phyloP scores from a whole-genome alignment of 2,797 vertebrate species.

The Podarcis siculus region DNA sequence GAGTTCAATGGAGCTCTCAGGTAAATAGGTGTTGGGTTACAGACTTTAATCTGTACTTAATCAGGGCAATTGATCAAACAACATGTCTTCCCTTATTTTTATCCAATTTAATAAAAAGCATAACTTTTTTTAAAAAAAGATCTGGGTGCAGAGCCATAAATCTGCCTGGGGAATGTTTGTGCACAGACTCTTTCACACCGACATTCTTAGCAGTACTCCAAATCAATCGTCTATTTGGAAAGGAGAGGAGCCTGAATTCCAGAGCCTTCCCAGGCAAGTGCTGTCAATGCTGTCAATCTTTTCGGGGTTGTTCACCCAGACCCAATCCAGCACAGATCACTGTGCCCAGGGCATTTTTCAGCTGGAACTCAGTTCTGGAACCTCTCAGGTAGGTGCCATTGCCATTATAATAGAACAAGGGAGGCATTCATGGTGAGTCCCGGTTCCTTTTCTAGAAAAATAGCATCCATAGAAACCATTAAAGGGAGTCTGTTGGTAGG shows the following conservation, averaged over 20 bases:
- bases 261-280: background rate
- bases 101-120: background rate
- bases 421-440: no score
- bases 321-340: background rate
- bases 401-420: no score
- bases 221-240: background rate
- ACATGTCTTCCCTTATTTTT: background rate
- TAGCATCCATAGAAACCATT: no score
- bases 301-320: background rate
- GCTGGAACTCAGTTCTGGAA: no score
- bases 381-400: no score
- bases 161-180: no score
- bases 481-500: no score
- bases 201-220: background rate
- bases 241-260: background rate
- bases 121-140: no score
- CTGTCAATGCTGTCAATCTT: background rate
- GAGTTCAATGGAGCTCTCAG: background rate
- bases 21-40: no score
- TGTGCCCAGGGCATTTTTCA: no score
- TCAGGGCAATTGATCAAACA: background rate
- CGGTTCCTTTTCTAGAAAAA: no score
- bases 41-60: background rate
- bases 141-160: no score
- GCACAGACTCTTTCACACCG: background rate